A percentile compares a stretch with the other conserved stretches of the same genome.
Evolutionary conservation across 2,888 invertebrate genomes (phyloP).

Genomic region (Dyspetes luteomarginatus): DNA sequence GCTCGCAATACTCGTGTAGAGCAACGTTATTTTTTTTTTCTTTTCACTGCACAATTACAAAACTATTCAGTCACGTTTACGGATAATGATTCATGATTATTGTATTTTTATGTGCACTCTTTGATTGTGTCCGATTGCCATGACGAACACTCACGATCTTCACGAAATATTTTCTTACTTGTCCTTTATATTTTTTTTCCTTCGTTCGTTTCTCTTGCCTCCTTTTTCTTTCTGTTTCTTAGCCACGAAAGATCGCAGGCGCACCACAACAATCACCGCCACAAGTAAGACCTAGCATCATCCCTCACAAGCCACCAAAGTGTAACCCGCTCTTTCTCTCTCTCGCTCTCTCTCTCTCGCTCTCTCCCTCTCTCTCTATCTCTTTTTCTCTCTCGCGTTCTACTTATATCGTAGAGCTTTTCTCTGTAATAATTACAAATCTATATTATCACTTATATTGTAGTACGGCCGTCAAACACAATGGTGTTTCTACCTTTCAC

Average conservation of each 20-base stretch:
- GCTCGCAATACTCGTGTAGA: not conserved
- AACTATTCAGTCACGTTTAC: not conserved
- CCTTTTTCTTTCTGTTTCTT: constrained; percentile 8
- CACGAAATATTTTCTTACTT: not conserved
- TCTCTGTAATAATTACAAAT: constrained; percentile 61
- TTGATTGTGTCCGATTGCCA: not conserved
- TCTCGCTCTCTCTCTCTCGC: not conserved
- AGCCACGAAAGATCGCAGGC: constrained; percentile 37
- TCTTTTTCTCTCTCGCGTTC: constrained; percentile 8
- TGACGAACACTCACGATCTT: not conserved
- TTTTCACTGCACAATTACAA: not conserved
- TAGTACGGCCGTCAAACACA: constrained; percentile 47
- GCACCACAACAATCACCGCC: not conserved
- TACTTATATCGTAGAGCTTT: constrained; percentile 3
- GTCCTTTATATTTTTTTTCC: not conserved
- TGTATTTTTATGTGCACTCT: not conserved
- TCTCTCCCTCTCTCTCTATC: not conserved
- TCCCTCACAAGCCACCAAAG: constrained; percentile 10
- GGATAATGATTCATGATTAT: not conserved
- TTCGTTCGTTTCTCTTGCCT: not conserved
- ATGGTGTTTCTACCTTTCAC: constrained; percentile 71
- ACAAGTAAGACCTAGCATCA: constrained; percentile 17
- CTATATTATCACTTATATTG: constrained; percentile 63
- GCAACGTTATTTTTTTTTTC: not conserved
- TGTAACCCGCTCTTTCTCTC: not conserved